phyloP scores from a whole-genome alignment of 92 coral and sea anemone species.

The Montipora capitata region DNA sequence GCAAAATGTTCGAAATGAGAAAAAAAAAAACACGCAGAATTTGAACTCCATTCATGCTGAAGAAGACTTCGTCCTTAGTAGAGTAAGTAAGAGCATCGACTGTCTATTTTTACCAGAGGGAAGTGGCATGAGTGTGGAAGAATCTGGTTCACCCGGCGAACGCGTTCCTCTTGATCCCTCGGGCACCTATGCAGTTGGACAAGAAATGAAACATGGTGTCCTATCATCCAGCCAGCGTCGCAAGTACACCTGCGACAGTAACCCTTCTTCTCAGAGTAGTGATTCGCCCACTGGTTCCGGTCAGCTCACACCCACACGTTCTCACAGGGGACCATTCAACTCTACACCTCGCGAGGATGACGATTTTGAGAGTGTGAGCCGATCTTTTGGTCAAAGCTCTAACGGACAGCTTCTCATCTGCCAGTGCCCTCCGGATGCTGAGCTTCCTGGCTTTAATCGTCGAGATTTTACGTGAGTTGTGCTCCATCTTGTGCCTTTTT shows the following conservation, averaged over 20 bases:
- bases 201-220: slow-evolving; percentile 29
- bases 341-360: slow-evolving; percentile 66
- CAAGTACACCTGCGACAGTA: slow-evolving; percentile 71
- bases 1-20: too few relatives aligned
- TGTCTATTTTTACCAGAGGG: slow-evolving; percentile 56
- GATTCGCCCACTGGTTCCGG: slow-evolving; percentile 71
- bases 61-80: too few relatives aligned
- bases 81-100: background rate
- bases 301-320: slow-evolving; percentile 51
- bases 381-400: slow-evolving; percentile 80
- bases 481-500: background rate
- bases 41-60: too few relatives aligned
- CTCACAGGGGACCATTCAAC: slow-evolving; percentile 58
- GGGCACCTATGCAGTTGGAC: slow-evolving; percentile 39
- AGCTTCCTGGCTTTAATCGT: slow-evolving; percentile 91
- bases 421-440: slow-evolving; percentile 97
- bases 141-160: slow-evolving; percentile 75
- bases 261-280: slow-evolving; percentile 74
- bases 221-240: slow-evolving; percentile 58
- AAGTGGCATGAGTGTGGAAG: slow-evolving; percentile 78
- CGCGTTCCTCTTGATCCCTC: slow-evolving; percentile 60
- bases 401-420: slow-evolving; percentile 86
- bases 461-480: slow-evolving; percentile 90
- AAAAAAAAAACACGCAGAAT: too few relatives aligned
- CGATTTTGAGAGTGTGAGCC: slow-evolving; percentile 78